Evolutionary conservation across 2,797 vertebrate genomes (phyloP).

Genomic region (Coracias cyanogaster): DNA sequence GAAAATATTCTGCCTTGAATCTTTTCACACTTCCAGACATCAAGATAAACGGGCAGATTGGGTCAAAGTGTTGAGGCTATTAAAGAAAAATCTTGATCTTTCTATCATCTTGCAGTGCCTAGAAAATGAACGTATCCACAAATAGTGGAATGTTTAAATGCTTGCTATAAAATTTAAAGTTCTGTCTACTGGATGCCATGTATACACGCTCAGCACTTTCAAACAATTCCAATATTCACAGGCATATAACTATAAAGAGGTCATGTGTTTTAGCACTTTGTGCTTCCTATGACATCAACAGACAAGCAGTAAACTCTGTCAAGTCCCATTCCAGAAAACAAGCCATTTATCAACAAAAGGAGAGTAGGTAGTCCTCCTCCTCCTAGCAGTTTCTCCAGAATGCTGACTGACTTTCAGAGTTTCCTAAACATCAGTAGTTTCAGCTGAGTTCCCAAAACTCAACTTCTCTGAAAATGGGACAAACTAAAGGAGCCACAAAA

Average conservation of each 20-base stretch:
- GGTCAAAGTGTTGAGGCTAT: neutral
- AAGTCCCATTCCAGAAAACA: neutral
- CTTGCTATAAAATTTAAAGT: neutral
- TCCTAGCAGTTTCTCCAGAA: neutral
- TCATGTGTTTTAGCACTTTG: neutral
- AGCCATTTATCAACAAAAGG: neutral
- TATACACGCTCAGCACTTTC: neutral
- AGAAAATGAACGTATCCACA: neutral
- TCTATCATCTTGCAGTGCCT: neutral
- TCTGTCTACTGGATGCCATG: neutral
- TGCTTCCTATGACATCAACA: neutral
- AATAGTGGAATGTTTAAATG: neutral
- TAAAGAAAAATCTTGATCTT: neutral
- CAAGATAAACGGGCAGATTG: neutral
- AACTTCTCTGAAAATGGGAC: neutral
- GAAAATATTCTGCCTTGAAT: neutral
- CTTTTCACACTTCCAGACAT: neutral
- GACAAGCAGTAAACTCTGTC: neutral
- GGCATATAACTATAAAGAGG: rapidly evolving
- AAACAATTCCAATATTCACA: neutral
- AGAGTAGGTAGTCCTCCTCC: neutral
- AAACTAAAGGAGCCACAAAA: neutral
- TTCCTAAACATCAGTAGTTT: neutral
- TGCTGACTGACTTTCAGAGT: neutral
- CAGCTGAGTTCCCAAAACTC: neutral